Evolutionary conservation across 2,797 vertebrate genomes (phyloP), one percentile per base, ranked within the genome.

Genomic region (Pygocentrus nattereri): DNA sequence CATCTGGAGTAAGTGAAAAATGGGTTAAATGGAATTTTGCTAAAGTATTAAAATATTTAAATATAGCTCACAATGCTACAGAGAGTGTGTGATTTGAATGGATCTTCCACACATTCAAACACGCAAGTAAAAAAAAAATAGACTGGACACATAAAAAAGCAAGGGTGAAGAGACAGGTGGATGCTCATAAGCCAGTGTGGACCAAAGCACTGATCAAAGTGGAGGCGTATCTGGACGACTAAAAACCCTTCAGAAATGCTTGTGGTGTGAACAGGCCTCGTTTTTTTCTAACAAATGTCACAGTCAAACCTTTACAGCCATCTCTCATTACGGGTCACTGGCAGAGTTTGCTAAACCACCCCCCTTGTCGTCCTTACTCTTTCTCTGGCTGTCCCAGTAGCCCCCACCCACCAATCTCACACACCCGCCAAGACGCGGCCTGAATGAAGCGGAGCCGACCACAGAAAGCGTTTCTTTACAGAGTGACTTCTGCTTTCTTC

Each of bases 321-420:
- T 23, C 67, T 61, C 88, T 83, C 84, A 41, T 79, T 50, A 65
- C 15, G 38, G 86, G 85, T 87, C 72, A 88, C 83, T 71, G 68
- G 79, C 85, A 87, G 79, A 88, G 77, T 80, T 82, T 67, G 67
- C 47, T 56, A 18, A 69, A 54, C 25, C 52, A 52, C 64, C 79
- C 75, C n/a, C 65, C 62, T 58, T 47, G 75, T 49, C 80, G 75
- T 65, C 23, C 78, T 73, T 79, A 41, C 64, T 65, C 52, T 58
- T 21, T 70, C 71, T 69, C 79, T 81, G 64, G 78, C 61, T 54
- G 47, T 69, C 80, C 75, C 0, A 50, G 15, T 79, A 34, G 50
- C 77, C 34, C 44, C 61, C 41, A 18, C 3, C 31, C 21, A 38
- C 8, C 38, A 11, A 44, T 41, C 41, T 8, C 41, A 44, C 6